Evolutionary conservation across 2,113 vertebrate genomes (phyloP).

Genomic region (Candoia aspera): DNA sequence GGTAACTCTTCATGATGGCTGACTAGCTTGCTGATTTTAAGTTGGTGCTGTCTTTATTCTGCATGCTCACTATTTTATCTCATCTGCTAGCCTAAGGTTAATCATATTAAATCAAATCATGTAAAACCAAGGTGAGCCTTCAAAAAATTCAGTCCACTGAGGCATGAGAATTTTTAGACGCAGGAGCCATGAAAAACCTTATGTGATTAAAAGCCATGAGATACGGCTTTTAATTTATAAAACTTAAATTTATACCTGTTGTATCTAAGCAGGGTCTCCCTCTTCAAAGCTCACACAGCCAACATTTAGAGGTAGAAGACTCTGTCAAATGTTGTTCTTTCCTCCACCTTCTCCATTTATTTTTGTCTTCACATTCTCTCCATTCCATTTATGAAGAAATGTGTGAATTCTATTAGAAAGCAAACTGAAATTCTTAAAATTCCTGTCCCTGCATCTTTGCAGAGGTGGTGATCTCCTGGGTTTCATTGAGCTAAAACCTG

Average conservation of each 20-base stretch:
- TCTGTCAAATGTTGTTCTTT: no score
- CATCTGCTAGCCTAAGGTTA: neutral
- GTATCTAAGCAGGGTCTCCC: neutral
- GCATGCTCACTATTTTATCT: neutral
- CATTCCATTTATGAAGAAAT: no score
- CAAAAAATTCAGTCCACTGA: neutral
- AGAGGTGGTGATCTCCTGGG: neutral
- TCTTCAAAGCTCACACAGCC: neutral
- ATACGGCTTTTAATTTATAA: no score
- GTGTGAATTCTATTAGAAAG: no score
- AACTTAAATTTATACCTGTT: neutral
- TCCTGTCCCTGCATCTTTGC: neutral
- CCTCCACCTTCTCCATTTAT: no score
- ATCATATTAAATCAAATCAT: neutral
- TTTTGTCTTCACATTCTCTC: no score
- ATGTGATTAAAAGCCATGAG: neutral
- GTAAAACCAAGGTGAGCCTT: neutral
- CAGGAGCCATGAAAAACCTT: neutral
- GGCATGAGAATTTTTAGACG: neutral
- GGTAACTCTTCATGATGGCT: neutral
- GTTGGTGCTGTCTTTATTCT: neutral
- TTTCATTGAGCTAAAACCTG: neutral
- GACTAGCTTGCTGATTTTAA: neutral
- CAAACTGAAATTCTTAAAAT: neutral
- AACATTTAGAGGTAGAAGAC: no score